phyloP scores from a whole-genome alignment of 2,113 vertebrate genomes.

The Scolopax mira region DNA sequence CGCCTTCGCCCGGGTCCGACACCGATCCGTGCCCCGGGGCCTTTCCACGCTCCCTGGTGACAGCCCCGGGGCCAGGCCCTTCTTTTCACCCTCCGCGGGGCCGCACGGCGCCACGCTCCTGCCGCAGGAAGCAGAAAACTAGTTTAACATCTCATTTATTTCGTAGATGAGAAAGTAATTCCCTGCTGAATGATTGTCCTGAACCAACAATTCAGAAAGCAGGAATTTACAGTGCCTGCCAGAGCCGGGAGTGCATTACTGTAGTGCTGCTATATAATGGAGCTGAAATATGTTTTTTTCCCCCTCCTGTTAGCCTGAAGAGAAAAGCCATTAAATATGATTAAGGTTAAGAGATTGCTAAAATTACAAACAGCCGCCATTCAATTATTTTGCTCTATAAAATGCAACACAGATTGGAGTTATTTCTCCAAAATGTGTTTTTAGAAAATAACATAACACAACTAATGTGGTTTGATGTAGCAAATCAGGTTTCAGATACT shows the following conservation, averaged over 20 bases:
- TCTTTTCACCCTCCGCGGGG: conserved; percentile 11
- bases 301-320: conserved; percentile 80
- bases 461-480: conserved; percentile 80
- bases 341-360: conserved; percentile 87
- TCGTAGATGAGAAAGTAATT: conserved; percentile 83
- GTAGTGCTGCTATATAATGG: conserved; percentile 44
- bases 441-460: conserved; percentile 81
- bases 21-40: accelerated
- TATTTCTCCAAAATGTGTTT: conserved; percentile 84
- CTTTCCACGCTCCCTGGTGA: accelerated
- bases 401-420: conserved; percentile 81
- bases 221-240: conserved; percentile 76
- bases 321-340: conserved; percentile 87
- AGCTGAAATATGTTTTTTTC: conserved; percentile 70
- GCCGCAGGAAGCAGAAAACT: conserved; percentile 77
- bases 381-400: conserved; percentile 86
- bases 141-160: conserved; percentile 86
- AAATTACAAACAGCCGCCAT: conserved; percentile 85
- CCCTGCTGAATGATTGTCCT: conserved; percentile 82
- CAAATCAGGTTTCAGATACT: conserved; percentile 77
- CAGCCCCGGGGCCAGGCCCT: neutral
- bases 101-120: conserved; percentile 46
- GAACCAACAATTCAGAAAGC: conserved; percentile 80
- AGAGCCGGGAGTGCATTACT: conserved; percentile 63
- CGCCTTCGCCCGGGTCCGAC: accelerated